Evolutionary conservation across 2,888 invertebrate species (phyloP).

Genomic region (Drosophila rubida): DNA sequence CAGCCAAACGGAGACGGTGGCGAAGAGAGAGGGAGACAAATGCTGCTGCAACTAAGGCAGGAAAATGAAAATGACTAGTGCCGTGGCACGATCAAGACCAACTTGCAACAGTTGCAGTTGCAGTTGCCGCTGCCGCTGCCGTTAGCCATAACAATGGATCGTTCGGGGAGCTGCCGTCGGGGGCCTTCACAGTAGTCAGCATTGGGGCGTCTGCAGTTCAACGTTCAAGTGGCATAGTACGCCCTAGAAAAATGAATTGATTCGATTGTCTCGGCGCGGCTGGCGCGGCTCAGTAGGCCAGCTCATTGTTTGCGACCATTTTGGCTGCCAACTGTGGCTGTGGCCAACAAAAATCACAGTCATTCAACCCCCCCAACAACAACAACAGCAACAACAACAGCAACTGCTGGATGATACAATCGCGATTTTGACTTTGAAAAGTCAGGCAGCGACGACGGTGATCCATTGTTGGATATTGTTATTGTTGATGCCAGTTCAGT

Average conservation of each 20-base stretch:
- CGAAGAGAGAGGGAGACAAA: slow-evolving; percentile 15
- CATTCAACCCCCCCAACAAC: slow-evolving; percentile 22
- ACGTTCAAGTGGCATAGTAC: slow-evolving; percentile 84
- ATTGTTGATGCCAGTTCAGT: background rate
- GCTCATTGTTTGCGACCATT: slow-evolving; percentile 57
- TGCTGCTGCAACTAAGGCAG: slow-evolving; percentile 25
- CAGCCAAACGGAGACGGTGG: slow-evolving; percentile 45
- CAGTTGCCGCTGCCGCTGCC: slow-evolving; percentile 34
- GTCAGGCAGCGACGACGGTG: slow-evolving; percentile 56
- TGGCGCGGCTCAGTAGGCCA: slow-evolving; percentile 50
- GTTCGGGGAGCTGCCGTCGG: slow-evolving; percentile 54
- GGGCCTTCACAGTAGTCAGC: slow-evolving; percentile 82
- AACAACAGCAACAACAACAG: slow-evolving; percentile 8
- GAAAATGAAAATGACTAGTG: slow-evolving; percentile 73
- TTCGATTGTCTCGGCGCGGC: slow-evolving; percentile 71
- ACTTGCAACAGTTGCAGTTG: slow-evolving; percentile 32
- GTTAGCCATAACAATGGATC: slow-evolving; percentile 66
- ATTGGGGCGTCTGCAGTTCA: slow-evolving; percentile 84
- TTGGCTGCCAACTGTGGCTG: slow-evolving; percentile 63
- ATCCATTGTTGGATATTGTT: slow-evolving; percentile 68
- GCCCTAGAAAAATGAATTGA: slow-evolving; percentile 83
- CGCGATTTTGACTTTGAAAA: slow-evolving; percentile 82
- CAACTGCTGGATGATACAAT: slow-evolving; percentile 79
- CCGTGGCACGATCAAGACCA: slow-evolving; percentile 77
- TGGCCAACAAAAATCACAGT: slow-evolving; percentile 56